Evolutionary conservation across 2,113 vertebrate species (phyloP).

Genomic region (Nicator chloris): DNA sequence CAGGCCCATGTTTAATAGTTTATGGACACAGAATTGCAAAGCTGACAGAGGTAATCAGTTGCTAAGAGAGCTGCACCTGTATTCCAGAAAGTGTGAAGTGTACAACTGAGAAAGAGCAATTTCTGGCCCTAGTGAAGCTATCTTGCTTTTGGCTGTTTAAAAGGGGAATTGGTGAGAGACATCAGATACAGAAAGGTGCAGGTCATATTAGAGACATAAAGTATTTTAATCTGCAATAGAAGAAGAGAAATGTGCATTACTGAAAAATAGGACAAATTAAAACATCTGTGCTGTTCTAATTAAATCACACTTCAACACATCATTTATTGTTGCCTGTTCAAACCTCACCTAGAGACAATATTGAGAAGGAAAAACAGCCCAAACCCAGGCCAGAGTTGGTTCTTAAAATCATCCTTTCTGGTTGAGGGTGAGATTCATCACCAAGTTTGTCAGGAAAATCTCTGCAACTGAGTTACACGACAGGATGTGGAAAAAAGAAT

Average conservation of each 20-base stretch:
- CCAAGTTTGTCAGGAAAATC: neutral
- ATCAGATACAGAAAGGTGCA: neutral
- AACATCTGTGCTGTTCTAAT: constrained; percentile 33
- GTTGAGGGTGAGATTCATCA: neutral
- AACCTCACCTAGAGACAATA: neutral
- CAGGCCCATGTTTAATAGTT: neutral
- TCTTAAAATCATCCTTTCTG: neutral
- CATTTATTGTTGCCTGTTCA: neutral
- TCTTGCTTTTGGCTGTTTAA: neutral
- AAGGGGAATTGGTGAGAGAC: neutral
- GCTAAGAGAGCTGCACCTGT: neutral
- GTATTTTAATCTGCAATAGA: neutral
- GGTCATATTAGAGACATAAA: neutral
- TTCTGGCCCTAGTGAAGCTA: neutral
- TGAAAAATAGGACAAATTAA: constrained; percentile 6
- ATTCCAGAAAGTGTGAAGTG: neutral
- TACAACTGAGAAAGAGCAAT: neutral
- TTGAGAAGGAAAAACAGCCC: neutral
- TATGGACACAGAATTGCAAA: neutral
- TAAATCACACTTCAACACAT: neutral
- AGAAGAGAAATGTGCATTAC: neutral
- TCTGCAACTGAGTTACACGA: neutral
- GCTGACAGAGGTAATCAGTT: neutral
- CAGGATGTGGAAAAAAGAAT: neutral
- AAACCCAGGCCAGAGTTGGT: neutral